A percentile compares a stretch with the other conserved stretches of the same genome.
Evolutionary conservation across 2,797 vertebrate genomes (phyloP).

Genomic region (Eulemur mongoz): DNA sequence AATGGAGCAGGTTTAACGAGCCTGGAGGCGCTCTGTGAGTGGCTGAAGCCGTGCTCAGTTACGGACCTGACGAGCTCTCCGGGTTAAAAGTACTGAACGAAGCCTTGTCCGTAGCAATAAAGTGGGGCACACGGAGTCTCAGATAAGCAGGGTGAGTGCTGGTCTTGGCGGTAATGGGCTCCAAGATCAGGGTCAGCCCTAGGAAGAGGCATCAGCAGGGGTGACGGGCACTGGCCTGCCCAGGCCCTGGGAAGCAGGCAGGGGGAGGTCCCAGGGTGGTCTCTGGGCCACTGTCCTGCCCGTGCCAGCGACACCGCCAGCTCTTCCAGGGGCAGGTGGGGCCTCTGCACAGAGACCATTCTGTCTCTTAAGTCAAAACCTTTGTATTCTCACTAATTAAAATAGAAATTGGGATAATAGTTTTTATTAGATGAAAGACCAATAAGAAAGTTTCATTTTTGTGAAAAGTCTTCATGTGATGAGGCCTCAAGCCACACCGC

Average conservation of each 20-base stretch:
- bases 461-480: background rate
- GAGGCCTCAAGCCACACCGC: too few species aligned
- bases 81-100: background rate
- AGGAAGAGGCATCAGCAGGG: background rate
- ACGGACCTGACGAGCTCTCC: background rate
- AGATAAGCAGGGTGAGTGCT: background rate
- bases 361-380: background rate
- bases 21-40: too few species aligned
- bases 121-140: background rate
- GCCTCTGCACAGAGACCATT: background rate
- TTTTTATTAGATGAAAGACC: background rate
- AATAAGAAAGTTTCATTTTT: too few species aligned
- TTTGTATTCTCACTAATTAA: background rate
- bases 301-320: fast-evolving
- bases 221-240: too few species aligned
- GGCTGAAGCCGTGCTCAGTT: background rate
- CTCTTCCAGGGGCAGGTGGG: too few species aligned
- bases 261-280: too few species aligned
- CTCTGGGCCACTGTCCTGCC: background rate
- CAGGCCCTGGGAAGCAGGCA: too few species aligned
- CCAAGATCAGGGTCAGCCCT: background rate
- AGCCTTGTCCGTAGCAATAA: too few species aligned
- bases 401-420: background rate
- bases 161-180: background rate
- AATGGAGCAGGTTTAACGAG: background rate